These are phyloP conservation scores for Venturia canescens DNA, from an alignment of 1,140 invertebrate species.

Conservation along the genomic window DNA sequence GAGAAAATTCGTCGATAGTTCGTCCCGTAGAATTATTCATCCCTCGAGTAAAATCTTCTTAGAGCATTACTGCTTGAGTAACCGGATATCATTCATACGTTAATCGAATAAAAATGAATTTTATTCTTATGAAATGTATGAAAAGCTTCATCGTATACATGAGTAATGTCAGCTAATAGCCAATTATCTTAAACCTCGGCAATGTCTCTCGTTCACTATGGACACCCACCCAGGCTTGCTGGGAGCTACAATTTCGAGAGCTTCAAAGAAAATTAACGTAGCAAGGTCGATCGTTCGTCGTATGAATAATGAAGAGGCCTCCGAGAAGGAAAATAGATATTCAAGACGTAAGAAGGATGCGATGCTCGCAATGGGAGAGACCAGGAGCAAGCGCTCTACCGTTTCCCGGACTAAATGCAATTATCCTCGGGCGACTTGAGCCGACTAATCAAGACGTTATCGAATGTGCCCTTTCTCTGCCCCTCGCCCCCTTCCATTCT, in stretches of 20 bases:
- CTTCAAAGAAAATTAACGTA: conserved; percentile 12
- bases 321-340: background rate
- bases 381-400: background rate
- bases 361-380: background rate
- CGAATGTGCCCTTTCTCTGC: background rate
- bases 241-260: conserved; percentile 6
- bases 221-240: background rate
- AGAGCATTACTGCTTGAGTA: no score
- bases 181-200: background rate
- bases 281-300: conserved; percentile 12
- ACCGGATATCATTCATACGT: no score
- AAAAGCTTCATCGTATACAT: background rate
- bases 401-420: conserved; percentile 9
- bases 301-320: conserved; percentile 25
- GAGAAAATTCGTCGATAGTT: no score
- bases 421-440: conserved; percentile 21
- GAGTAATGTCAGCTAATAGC: background rate
- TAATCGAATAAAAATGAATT: no score
- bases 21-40: no score
- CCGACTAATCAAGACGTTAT: conserved; percentile 21
- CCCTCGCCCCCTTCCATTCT: no score
- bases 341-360: background rate
- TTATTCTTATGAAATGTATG: background rate
- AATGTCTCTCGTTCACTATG: background rate
- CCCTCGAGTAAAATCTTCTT: no score